Conservation (phyloP, 2,888 invertebrate species). For the Empis livida region DNA sequence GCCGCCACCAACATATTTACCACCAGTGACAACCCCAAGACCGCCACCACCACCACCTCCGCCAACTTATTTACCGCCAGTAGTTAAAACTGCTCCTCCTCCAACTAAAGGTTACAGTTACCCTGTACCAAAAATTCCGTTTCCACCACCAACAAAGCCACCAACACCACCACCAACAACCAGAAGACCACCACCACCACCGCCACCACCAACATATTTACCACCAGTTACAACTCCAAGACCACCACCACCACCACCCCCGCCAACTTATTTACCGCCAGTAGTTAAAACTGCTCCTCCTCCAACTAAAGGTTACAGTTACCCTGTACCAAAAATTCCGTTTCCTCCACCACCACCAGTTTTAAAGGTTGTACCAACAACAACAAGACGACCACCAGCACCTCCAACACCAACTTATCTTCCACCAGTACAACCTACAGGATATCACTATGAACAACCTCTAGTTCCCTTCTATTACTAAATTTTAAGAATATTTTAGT, state of each 20-base stretch:
- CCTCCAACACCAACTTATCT: constrained; percentile 8
- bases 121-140: constrained; percentile 8
- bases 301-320: constrained; percentile 5
- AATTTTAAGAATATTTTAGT: background rate
- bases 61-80: constrained; percentile 1
- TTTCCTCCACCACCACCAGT: constrained; percentile 13
- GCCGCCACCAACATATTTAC: background rate
- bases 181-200: constrained; percentile 5
- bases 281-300: constrained; percentile 14
- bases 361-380: constrained; percentile 8
- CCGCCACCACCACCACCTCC: constrained; percentile 4
- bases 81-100: constrained; percentile 5
- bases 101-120: constrained; percentile 10
- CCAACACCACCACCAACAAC: constrained; percentile 10
- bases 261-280: constrained; percentile 12
- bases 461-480: background rate
- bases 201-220: background rate
- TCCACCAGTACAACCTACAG: constrained; percentile 9
- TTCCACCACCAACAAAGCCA: constrained; percentile 8
- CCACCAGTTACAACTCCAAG: background rate
- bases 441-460: background rate
- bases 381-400: constrained; percentile 1
- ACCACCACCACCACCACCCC: constrained; percentile 3
- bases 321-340: constrained; percentile 7
- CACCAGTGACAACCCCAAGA: background rate